These are phyloP conservation scores for Phyllostomus discolor DNA, from an alignment of 2,113 vertebrate genomes.

Conservation along the genomic window DNA sequence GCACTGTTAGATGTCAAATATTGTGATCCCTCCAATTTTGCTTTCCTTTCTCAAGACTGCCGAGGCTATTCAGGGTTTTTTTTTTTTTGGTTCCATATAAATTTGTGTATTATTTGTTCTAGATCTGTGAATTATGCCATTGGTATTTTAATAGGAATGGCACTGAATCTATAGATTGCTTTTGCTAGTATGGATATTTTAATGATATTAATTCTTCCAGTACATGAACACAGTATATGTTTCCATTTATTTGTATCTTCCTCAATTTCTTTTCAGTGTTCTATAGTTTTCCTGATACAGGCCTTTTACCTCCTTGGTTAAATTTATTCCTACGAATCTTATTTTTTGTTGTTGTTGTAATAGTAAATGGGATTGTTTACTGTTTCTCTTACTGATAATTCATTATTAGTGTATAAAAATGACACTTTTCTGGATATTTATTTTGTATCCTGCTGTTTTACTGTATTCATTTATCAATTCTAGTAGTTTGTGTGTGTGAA, in stretches of 20 bases:
- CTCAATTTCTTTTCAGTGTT: not conserved
- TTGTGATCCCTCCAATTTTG: not conserved
- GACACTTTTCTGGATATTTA: not conserved
- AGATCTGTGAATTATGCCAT: not conserved
- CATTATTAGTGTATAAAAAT: not conserved
- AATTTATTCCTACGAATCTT: not conserved
- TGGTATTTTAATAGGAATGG: not conserved
- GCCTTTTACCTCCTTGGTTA: not conserved
- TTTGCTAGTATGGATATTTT: not conserved
- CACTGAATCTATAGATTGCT: not conserved
- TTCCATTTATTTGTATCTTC: not conserved
- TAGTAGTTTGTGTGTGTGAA: not conserved
- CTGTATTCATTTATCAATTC: not conserved
- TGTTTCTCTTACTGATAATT: not conserved
- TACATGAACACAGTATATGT: not conserved
- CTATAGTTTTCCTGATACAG: not conserved
- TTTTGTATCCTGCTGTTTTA: not conserved
- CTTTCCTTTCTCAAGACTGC: too few species aligned
- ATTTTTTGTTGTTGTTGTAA: not conserved
- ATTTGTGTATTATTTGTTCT: not conserved
- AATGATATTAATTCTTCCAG: not conserved
- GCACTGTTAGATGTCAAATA: not conserved
- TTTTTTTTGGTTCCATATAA: not conserved
- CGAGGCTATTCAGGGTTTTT: not conserved
- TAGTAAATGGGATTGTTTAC: not conserved